These are phyloP conservation scores for Epinephelus lanceolatus DNA, from an alignment of 2,113 vertebrate species.

Conservation along the genomic window DNA sequence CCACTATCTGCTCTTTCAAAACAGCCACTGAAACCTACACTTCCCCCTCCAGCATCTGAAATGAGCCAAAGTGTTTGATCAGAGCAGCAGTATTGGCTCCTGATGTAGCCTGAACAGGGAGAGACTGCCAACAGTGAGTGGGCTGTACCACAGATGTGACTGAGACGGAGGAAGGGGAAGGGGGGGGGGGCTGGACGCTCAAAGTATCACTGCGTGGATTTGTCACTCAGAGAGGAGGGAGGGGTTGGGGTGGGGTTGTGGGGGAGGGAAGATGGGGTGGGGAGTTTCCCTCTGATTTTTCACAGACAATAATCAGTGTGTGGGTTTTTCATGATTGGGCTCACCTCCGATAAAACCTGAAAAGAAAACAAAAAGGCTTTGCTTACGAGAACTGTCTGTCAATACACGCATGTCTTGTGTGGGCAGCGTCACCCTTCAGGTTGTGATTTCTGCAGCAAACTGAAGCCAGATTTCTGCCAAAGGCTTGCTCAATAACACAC, in stretches of 20 bases:
- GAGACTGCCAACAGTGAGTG: conserved; percentile 40
- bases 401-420: not conserved
- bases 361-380: not conserved
- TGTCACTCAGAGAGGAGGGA: conserved; percentile 16
- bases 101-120: not conserved
- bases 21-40: conserved; percentile 66
- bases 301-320: conserved; percentile 42
- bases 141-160: conserved; percentile 54
- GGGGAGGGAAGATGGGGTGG: conserved; percentile 21
- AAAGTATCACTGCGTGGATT: conserved; percentile 3
- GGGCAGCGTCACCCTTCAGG: not conserved
- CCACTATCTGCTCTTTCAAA: conserved; percentile 65
- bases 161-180: not conserved
- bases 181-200: not conserved
- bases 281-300: conserved; percentile 71
- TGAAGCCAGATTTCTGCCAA: not conserved
- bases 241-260: conserved; percentile 26
- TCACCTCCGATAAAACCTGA: conserved; percentile 27
- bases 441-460: conserved; percentile 17
- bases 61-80: conserved; percentile 48
- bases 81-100: conserved; percentile 31
- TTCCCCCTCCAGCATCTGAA: conserved; percentile 55
- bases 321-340: conserved; percentile 32
- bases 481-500: conserved; percentile 57
- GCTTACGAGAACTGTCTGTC: conserved; percentile 53